Percentiles rank a stretch among this genome's conserved stretches.
Conservation (phyloP, 2,888 invertebrate genomes). For the Masnerella sp. region DNA sequence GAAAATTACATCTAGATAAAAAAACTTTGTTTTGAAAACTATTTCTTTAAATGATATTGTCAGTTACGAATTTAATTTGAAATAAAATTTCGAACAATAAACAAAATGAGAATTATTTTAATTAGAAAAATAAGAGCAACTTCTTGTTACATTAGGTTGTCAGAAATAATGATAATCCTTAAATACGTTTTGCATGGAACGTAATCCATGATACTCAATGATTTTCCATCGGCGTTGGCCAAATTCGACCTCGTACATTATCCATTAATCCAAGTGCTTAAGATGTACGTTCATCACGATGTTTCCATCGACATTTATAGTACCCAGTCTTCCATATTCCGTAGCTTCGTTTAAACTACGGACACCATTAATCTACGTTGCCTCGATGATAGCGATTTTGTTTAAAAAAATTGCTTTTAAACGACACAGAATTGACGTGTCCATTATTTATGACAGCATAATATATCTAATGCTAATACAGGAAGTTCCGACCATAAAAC, state of each 20-base stretch:
- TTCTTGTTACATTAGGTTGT: background rate
- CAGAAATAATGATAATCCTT: conserved; percentile 29
- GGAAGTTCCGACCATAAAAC: too few species aligned
- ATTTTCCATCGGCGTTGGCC: conserved; percentile 33
- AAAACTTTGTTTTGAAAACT: too few species aligned
- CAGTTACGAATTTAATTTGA: too few species aligned
- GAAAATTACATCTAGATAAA: too few species aligned
- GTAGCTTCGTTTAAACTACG: conserved; percentile 11
- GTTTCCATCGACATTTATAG: conserved; percentile 37
- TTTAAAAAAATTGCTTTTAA: conserved; percentile 19
- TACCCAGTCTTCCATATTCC: conserved; percentile 45
- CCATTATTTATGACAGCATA: too few species aligned
- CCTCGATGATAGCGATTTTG: background rate
- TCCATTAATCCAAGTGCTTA: conserved; percentile 57
- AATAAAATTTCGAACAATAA: too few species aligned
- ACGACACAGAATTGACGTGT: too few species aligned
- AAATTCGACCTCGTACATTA: conserved; percentile 54
- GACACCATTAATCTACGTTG: conserved; percentile 30
- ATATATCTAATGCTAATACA: too few species aligned
- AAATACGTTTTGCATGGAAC: conserved; percentile 30
- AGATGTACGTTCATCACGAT: conserved; percentile 38
- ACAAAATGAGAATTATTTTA: background rate
- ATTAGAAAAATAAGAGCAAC: background rate
- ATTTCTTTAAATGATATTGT: too few species aligned
- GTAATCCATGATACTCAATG: conserved; percentile 40